Evolutionary conservation across 2,888 invertebrate genomes (phyloP), one percentile per base, ranked within the genome.

Genomic region (Spilarctia lutea): DNA sequence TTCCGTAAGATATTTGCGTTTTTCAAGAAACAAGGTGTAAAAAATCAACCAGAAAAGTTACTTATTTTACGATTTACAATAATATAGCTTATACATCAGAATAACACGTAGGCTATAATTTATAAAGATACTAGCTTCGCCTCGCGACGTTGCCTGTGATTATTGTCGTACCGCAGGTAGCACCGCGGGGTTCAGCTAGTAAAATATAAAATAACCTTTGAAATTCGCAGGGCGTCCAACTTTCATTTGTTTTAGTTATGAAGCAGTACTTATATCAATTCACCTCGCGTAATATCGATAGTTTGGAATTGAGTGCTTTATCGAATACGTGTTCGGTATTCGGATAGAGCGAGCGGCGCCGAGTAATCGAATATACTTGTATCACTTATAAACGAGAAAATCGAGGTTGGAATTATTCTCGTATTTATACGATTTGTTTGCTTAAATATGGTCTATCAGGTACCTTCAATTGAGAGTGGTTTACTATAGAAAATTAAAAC

Each of bases 321-420:
- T 79, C 80, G 80, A 76, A 27, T 77, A 27, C 70, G 65, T 79
- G 83, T 85, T 73, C 81, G 72, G 77, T 86, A 85, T 85, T 86
- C 85, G 71, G 39, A 77, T 66, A 35, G 76, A 76, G 65, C 71
- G 73, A 76, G 65, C 39, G 75, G 69, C 72, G 72, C 60, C 77
- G 75, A 81, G 82, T 85, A 83, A 85, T 84, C 80, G 80, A 81
- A 83, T 84, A 76, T 76, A 79, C 74, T 85, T 80, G 73, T 81
- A 78, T 70, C 75, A 79, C 77, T 79, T 77, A 78, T 83, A 83
- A 82, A 82, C 79, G 75, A 77, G 78, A 79, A 75, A 77, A 27
- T 75, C 39, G 30, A 39, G 33, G 65, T 52, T 71, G 74, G 77
- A 83, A 78, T 76, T 71, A 77, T 77, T 39, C 24, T 2, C 24